Evolutionary conservation across 2,797 vertebrate species (phyloP).

Genomic region (Meriones psammophilus): DNA sequence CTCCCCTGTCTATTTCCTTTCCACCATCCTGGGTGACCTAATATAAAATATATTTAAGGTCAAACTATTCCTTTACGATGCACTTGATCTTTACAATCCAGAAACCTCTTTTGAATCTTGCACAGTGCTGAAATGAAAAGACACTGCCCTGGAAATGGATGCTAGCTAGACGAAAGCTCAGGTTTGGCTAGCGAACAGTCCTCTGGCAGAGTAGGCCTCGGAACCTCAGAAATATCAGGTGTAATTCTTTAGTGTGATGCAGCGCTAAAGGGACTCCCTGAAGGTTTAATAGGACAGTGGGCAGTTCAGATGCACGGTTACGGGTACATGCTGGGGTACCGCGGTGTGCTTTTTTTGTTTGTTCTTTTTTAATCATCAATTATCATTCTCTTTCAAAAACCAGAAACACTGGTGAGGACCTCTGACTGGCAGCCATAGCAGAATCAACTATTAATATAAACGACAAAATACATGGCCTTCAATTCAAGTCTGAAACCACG

Average conservation of each 20-base stretch:
- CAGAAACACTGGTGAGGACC: constrained; percentile 19
- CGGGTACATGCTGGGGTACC: not conserved
- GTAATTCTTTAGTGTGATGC: not conserved
- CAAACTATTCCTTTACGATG: constrained; percentile 34
- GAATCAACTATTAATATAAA: constrained; percentile 25
- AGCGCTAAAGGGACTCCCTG: not conserved
- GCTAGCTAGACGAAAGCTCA: not conserved
- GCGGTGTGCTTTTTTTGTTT: not conserved
- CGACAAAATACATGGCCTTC: constrained; percentile 54
- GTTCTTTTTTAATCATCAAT: constrained; percentile 19
- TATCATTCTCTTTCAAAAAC: constrained; percentile 54
- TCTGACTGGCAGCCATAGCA: constrained; percentile 27
- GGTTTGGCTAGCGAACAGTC: not conserved
- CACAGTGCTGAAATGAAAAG: constrained; percentile 12
- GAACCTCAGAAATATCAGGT: not conserved
- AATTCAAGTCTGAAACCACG: not conserved
- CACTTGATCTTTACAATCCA: constrained; percentile 33
- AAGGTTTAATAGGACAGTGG: not conserved
- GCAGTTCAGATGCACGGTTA: not conserved
- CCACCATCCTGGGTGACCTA: not conserved
- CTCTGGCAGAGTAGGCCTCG: not conserved
- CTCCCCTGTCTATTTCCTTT: not conserved
- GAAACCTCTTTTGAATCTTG: constrained; percentile 42
- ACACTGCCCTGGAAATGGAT: not conserved
- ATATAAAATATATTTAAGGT: constrained; percentile 53